phyloP scores from a whole-genome alignment of 2,797 vertebrate species.

The Phaenicophaeus curvirostris region DNA sequence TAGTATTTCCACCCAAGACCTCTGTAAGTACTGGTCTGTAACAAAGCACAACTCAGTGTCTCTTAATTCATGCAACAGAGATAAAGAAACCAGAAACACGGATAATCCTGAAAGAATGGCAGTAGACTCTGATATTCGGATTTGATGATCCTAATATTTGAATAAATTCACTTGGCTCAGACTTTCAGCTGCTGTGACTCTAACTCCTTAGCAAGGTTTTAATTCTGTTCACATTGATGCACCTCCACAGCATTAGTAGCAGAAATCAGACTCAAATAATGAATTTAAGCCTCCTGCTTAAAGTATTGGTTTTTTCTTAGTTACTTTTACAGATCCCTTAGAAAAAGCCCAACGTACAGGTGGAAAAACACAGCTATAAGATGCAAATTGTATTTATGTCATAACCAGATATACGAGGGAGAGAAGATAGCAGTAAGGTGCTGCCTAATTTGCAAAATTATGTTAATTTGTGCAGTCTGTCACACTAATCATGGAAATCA shows the following conservation, averaged over 20 bases:
- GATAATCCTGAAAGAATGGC: neutral
- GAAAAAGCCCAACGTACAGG: neutral
- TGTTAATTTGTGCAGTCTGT: neutral
- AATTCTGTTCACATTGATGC: neutral
- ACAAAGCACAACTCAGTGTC: neutral
- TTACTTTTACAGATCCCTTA: neutral
- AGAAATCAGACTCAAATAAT: neutral
- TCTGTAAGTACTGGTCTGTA: neutral
- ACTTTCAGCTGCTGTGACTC: neutral
- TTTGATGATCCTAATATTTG: neutral
- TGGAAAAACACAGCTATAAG: neutral
- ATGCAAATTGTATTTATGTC: neutral
- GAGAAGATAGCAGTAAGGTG: conserved; percentile 1
- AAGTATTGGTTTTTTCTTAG: neutral
- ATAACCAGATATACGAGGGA: neutral
- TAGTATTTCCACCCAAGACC: neutral
- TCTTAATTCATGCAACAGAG: neutral
- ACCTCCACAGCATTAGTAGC: neutral
- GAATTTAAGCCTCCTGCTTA: neutral
- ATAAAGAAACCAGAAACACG: neutral
- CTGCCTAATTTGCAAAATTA: conserved; percentile 19
- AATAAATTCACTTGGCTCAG: neutral
- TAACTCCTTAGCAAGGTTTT: neutral
- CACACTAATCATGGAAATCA: neutral
- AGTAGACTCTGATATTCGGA: neutral